Evolutionary conservation across 1,140 invertebrate species (phyloP).

Genomic region (Nasonia longicornis): DNA sequence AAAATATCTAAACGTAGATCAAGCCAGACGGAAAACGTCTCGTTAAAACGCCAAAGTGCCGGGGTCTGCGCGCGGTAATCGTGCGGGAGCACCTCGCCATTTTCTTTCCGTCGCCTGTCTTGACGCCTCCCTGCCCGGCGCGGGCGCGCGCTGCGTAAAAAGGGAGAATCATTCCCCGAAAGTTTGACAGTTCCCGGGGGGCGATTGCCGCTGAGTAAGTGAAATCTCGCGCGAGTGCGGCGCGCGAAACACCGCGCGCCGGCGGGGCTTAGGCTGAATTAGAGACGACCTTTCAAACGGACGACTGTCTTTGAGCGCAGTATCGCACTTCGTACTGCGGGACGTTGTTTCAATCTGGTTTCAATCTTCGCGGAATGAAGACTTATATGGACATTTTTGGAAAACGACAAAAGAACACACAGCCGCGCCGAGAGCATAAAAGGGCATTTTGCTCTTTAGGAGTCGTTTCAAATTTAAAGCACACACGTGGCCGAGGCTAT

Average conservation of each 20-base stretch:
- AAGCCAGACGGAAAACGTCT: conserved; percentile 58
- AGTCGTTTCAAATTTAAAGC: too few relatives aligned
- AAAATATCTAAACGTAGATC: conserved; percentile 68
- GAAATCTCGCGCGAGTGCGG: neutral
- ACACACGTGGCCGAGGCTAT: too few relatives aligned
- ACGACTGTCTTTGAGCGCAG: neutral
- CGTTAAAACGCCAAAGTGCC: conserved; percentile 57
- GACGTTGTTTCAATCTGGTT: neutral
- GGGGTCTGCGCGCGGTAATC: conserved; percentile 36
- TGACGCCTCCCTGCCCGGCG: neutral
- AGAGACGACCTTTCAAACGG: neutral
- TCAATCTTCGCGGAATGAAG: too few relatives aligned
- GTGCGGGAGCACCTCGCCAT: conserved; percentile 40
- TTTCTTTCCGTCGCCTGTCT: conserved; percentile 3
- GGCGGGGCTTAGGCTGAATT: neutral
- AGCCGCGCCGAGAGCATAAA: too few relatives aligned
- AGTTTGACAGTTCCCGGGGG: conserved; percentile 33
- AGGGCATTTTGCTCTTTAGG: too few relatives aligned
- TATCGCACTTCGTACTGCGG: too few relatives aligned
- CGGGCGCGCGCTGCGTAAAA: neutral
- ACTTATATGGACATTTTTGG: too few relatives aligned
- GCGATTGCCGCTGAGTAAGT: conserved; percentile 23
- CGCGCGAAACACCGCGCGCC: neutral
- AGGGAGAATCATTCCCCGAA: conserved; percentile 12
- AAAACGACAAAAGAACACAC: too few relatives aligned